Conservation (phyloP, 2,113 vertebrate genomes). For the Tringa solitaria region DNA sequence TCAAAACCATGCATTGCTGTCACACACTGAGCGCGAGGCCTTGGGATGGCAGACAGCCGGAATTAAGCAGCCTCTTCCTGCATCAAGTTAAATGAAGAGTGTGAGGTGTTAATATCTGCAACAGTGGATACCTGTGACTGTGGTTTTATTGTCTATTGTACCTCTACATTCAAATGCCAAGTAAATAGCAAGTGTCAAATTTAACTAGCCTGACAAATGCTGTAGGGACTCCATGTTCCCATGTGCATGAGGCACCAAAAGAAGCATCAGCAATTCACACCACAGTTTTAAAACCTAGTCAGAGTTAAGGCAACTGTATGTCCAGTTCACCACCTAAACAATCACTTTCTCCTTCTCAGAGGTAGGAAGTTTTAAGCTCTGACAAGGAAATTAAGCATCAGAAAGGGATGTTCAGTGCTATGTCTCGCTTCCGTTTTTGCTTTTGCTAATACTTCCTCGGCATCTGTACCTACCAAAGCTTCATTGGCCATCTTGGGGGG, state of each 20-base stretch:
- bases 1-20: background rate
- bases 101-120: background rate
- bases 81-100: background rate
- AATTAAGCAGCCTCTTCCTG: background rate
- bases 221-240: background rate
- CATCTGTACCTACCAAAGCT: background rate
- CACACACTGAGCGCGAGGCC: background rate
- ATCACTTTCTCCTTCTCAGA: background rate
- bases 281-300: background rate
- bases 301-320: background rate
- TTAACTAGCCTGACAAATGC: background rate
- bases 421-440: background rate
- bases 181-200: background rate
- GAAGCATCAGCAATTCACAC: background rate
- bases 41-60: background rate
- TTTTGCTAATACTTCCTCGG: background rate
- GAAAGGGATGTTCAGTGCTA: background rate
- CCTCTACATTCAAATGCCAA: background rate
- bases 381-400: background rate
- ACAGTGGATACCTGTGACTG: background rate
- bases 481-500: background rate
- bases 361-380: background rate
- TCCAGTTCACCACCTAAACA: background rate
- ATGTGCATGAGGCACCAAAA: accelerated
- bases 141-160: background rate